A percentile compares a stretch with the other conserved stretches of the same genome.
phyloP scores from a whole-genome alignment of 1,140 invertebrate species.

The Drosophila murphyi region DNA sequence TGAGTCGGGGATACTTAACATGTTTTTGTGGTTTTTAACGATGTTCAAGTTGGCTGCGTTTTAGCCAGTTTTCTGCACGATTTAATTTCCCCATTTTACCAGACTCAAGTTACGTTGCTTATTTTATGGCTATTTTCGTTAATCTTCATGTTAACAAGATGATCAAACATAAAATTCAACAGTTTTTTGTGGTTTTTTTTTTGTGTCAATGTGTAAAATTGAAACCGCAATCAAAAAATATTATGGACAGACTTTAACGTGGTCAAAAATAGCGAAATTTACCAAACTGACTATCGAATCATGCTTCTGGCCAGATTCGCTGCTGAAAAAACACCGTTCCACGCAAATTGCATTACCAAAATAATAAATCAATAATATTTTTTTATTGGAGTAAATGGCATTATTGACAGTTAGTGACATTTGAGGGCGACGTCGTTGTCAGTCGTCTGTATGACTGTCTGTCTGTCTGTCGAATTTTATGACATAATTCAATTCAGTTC shows the following conservation, averaged over 20 bases:
- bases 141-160: conserved; percentile 29
- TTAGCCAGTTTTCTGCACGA: conserved; percentile 73
- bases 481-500: conserved; percentile 75
- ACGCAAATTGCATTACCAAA: conserved; percentile 76
- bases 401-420: conserved; percentile 59
- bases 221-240: background rate
- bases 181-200: background rate
- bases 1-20: conserved; percentile 32
- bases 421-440: conserved; percentile 27
- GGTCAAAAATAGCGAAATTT: background rate
- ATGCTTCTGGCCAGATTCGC: background rate
- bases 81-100: conserved; percentile 53
- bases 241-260: conserved; percentile 1
- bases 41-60: conserved; percentile 62
- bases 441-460: background rate
- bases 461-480: conserved; percentile 57
- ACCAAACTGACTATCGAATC: background rate
- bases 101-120: conserved; percentile 13
- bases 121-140: conserved; percentile 45
- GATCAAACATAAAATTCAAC: background rate
- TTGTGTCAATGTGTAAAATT: background rate
- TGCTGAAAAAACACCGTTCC: conserved; percentile 38
- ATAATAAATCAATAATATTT: conserved; percentile 79
- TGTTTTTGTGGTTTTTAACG: conserved; percentile 41
- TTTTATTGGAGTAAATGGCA: conserved; percentile 71